Conservation (phyloP, 2,888 invertebrate genomes). For the Xanthia togata region DNA sequence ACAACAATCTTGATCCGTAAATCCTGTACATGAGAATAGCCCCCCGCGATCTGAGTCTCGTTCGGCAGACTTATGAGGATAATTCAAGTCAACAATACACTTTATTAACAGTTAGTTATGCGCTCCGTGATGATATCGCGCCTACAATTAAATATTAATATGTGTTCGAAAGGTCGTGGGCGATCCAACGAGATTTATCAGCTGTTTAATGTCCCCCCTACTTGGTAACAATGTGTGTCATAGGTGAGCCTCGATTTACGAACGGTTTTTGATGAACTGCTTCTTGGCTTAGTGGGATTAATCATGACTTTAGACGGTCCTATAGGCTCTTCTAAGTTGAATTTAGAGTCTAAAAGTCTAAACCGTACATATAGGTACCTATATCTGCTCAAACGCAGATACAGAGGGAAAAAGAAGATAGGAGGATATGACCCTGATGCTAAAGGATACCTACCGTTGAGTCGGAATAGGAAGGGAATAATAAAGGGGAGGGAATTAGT, state of each 20-base stretch:
- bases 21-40: conserved; percentile 72
- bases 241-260: conserved; percentile 59
- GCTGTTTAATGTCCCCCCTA: conserved; percentile 68
- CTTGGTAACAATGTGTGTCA: conserved; percentile 73
- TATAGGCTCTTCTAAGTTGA: background rate
- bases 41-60: conserved; percentile 72
- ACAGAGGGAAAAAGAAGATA: background rate
- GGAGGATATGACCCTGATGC: background rate
- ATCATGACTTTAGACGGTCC: background rate
- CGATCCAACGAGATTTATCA: conserved; percentile 81
- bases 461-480: background rate
- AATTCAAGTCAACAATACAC: conserved; percentile 90
- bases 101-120: conserved; percentile 90
- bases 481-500: no score
- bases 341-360: conserved; percentile 9
- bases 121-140: conserved; percentile 86
- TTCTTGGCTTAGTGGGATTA: conserved; percentile 31
- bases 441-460: background rate
- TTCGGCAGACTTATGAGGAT: conserved; percentile 85
- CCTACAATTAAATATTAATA: conserved; percentile 90
- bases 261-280: conserved; percentile 52
- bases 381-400: background rate
- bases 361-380: no score
- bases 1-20: conserved; percentile 53
- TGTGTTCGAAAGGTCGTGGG: conserved; percentile 83